Percentiles rank a stretch among this genome's conserved stretches.
Evolutionary conservation across 2,888 invertebrate species (phyloP).

Genomic region (Nomada hirtipes): DNA sequence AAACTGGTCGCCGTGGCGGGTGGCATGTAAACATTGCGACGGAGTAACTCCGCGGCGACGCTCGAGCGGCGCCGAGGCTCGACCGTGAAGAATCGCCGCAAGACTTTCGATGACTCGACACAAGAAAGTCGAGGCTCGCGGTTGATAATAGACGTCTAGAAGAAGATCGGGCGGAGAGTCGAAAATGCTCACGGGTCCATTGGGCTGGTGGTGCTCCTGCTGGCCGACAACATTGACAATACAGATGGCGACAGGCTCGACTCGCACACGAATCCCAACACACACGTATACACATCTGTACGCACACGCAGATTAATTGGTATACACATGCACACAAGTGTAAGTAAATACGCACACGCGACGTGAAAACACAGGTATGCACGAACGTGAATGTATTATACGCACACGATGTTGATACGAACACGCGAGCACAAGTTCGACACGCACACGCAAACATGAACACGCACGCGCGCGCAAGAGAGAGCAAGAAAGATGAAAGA

Average conservation of each 20-base stretch:
- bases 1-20: constrained; percentile 59
- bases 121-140: constrained; percentile 53
- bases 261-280: constrained; percentile 72
- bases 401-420: constrained; percentile 48
- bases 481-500: constrained; percentile 43
- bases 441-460: constrained; percentile 59
- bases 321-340: constrained; percentile 48
- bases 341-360: constrained; percentile 52
- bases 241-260: constrained; percentile 88
- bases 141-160: constrained; percentile 49
- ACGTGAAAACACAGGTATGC: constrained; percentile 43
- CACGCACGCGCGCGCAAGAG: constrained; percentile 57
- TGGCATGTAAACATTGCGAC: constrained; percentile 80
- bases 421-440: constrained; percentile 60
- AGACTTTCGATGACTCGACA: constrained; percentile 44
- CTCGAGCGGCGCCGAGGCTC: constrained; percentile 65
- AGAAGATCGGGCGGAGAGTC: constrained; percentile 64
- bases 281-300: constrained; percentile 65
- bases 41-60: constrained; percentile 71
- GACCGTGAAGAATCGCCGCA: constrained; percentile 44
- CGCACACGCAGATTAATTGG: constrained; percentile 29
- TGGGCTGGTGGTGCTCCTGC: constrained; percentile 79
- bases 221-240: constrained; percentile 91
- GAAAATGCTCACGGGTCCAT: constrained; percentile 84
- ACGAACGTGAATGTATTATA: constrained; percentile 49